Base-by-base conservation (phyloP, 1,140 invertebrate species). In the Pachyrhynchus sulphureomaculatus region DNA sequence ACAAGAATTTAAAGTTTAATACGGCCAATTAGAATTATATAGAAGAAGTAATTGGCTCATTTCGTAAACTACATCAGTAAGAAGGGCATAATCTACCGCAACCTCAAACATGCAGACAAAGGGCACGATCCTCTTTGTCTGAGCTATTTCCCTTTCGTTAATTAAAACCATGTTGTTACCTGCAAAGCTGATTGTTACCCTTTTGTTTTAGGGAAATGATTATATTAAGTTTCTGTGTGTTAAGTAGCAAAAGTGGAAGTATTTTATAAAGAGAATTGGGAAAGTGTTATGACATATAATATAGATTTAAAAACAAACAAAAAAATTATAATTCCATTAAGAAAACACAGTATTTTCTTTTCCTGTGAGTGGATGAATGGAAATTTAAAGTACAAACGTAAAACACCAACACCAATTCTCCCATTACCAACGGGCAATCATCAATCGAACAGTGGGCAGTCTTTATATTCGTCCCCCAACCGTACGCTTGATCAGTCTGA, bases 111-210 rank as follows among this genome's bases (percentile, higher is more conserved):
- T 49, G 26, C n/a, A 49, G 47, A 49, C 47, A 49, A 49, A 49
- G 47, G 47, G 21, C 47, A 26, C 47, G 21, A 1, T n/a, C 26
- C 47, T 49, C 47, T 49, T 49, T 49, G 47, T 49, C 47, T 49
- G 24, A n/a, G 47, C 33, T 49, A 49, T 49, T 49, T 33, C 47
- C 47, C 33, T 26, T 5, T 10, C 47, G 47, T 49, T 49, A 20
- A 49, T 49, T 49, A 49, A 49, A 49, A 49, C 47, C 33, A 33
- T 49, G 29, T 33, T 49, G 26, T 26, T 10, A 49, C 47, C 29
- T 49, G 26, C 26, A 15, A 9, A 26, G 17, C 24, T 32, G 29
- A 32, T 26, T 33, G n/a, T 21, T n/a, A n/a, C n/a, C n/a, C 47
- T 29, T 49, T 49, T 49, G 13, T 23, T 32, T 49, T 5, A 15